phyloP scores from a whole-genome alignment of 2,113 vertebrate species.

The Sprattus sprattus region DNA sequence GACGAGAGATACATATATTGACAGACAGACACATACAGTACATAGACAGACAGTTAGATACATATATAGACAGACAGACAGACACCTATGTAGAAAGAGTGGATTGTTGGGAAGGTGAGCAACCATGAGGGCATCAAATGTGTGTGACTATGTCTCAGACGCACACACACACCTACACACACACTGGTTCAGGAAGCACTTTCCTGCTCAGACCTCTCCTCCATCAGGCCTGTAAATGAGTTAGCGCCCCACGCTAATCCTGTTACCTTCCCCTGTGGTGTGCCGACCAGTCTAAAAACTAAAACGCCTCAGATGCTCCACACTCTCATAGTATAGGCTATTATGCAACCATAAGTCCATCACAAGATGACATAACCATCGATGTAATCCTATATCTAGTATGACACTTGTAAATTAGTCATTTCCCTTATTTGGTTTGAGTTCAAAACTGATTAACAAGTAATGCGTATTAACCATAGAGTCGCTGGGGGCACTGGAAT shows the following conservation, averaged over 20 bases:
- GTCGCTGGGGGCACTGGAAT: background rate
- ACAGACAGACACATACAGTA: background rate
- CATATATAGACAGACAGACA: background rate
- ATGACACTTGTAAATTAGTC: background rate
- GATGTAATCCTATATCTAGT: background rate
- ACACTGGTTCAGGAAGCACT: too few relatives aligned
- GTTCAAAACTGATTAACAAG: background rate
- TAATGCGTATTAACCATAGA: background rate
- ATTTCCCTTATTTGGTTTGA: background rate
- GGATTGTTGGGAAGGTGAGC: too few relatives aligned
- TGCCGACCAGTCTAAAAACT: too few relatives aligned
- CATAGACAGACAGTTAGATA: too few relatives aligned
- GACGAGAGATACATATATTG: background rate
- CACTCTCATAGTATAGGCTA: background rate
- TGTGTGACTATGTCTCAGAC: too few relatives aligned
- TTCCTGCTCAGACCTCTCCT: too few relatives aligned
- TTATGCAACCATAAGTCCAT: background rate
- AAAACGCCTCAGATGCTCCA: too few relatives aligned
- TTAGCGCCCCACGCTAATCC: too few relatives aligned
- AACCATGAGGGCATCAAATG: too few relatives aligned
- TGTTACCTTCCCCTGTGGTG: too few relatives aligned
- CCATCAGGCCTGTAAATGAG: too few relatives aligned
- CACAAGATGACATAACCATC: background rate
- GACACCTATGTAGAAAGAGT: background rate
- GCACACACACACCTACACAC: too few relatives aligned